Evolutionary conservation across 2,888 invertebrate genomes (phyloP).

Genomic region (Volucella inflata): DNA sequence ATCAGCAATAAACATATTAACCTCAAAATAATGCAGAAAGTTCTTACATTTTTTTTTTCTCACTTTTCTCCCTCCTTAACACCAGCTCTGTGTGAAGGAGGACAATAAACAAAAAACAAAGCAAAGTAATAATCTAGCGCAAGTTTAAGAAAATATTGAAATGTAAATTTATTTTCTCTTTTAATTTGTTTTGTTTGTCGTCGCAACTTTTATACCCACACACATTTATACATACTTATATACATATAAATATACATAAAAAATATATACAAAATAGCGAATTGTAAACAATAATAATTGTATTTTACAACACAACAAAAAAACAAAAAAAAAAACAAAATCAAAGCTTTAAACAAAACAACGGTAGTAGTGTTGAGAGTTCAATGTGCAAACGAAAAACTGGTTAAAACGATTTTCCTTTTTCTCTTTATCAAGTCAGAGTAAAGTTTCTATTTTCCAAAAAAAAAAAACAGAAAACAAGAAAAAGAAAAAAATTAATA

Average conservation of each 20-base stretch:
- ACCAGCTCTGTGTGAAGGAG: too few relatives aligned
- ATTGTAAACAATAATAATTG: constrained; percentile 62
- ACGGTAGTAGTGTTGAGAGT: constrained; percentile 58
- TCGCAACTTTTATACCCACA: constrained; percentile 44
- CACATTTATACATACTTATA: constrained; percentile 30
- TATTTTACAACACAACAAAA: constrained; percentile 38
- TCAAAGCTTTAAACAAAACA: constrained; percentile 60
- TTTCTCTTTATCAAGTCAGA: constrained; percentile 26
- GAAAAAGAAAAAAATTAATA: constrained; percentile 14
- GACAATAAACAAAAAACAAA: constrained; percentile 59
- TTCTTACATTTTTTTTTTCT: background rate
- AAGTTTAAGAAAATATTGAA: constrained; percentile 76
- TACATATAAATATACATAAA: constrained; percentile 28
- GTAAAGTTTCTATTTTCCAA: constrained; percentile 3
- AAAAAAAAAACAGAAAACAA: constrained; percentile 15
- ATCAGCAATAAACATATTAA: constrained; percentile 10
- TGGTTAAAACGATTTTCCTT: constrained; percentile 5
- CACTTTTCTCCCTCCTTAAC: background rate
- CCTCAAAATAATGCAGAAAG: background rate
- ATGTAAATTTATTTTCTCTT: constrained; percentile 50
- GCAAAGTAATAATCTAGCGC: constrained; percentile 44
- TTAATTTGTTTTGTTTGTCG: constrained; percentile 49
- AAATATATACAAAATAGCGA: constrained; percentile 49
- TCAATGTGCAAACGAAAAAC: constrained; percentile 48
- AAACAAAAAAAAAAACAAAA: too few relatives aligned